phyloP scores from a whole-genome alignment of 2,888 invertebrate genomes.

The Prenolepis imparis region DNA sequence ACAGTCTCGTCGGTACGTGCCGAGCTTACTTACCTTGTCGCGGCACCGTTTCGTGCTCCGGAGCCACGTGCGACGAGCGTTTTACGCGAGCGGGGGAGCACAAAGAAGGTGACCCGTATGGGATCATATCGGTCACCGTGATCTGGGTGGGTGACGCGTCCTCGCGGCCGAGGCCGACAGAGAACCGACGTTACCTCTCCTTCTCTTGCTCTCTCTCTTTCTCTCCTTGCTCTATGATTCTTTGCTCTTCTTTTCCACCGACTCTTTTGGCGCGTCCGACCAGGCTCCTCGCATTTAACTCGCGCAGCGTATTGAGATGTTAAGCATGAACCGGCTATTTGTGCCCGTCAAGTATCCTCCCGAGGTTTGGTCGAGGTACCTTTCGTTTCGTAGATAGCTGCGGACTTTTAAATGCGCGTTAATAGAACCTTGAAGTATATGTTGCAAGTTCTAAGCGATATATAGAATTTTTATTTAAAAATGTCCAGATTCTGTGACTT shows the following conservation, averaged over 20 bases:
- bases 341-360: neutral
- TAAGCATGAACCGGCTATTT: neutral
- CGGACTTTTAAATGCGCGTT: neutral
- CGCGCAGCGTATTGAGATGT: neutral
- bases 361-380: neutral
- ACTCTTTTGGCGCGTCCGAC: slow-evolving; percentile 27
- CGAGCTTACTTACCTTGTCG: slow-evolving; percentile 67
- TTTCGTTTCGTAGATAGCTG: neutral
- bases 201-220: slow-evolving; percentile 12
- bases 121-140: slow-evolving; percentile 77
- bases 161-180: slow-evolving; percentile 52
- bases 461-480: neutral
- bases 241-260: slow-evolving; percentile 49
- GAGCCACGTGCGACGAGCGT: slow-evolving; percentile 23
- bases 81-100: slow-evolving; percentile 47
- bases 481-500: neutral
- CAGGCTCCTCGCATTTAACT: neutral
- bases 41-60: slow-evolving; percentile 43
- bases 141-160: slow-evolving; percentile 80
- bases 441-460: neutral
- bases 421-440: neutral
- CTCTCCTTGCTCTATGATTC: slow-evolving; percentile 44
- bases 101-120: slow-evolving; percentile 70
- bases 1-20: slow-evolving; percentile 68
- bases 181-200: slow-evolving; percentile 49